These are phyloP conservation scores for Larimichthys crocea DNA, from an alignment of 2,113 vertebrate species.

Conservation along the genomic window DNA sequence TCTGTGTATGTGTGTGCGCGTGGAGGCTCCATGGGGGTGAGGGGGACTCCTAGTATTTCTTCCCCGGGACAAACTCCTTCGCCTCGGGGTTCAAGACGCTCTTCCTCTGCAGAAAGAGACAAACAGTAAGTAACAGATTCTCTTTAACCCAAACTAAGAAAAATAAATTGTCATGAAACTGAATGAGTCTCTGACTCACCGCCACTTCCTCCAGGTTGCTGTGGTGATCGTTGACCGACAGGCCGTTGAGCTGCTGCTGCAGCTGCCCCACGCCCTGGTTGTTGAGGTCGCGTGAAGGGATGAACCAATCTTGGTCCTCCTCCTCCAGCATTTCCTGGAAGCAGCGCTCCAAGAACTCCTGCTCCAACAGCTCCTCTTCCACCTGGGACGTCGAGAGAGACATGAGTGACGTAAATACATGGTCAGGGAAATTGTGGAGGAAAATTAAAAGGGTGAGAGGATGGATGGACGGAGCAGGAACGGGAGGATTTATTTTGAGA, in stretches of 20 bases:
- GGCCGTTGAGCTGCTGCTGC: constrained; percentile 94
- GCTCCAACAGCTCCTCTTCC: constrained; percentile 96
- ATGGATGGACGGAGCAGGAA: not conserved
- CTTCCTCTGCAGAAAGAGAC: constrained; percentile 88
- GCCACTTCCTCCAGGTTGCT: constrained; percentile 91
- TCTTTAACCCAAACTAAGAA: not conserved
- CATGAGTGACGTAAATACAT: not conserved
- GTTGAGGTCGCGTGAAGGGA: constrained; percentile 93
- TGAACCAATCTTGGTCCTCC: constrained; percentile 98
- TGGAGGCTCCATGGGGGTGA: constrained; percentile 83
- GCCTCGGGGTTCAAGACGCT: constrained; percentile 97
- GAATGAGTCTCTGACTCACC: constrained; percentile 82
- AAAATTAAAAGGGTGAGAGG: not conserved
- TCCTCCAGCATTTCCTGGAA: constrained; percentile 99
- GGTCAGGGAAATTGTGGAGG: not conserved
- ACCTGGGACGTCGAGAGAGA: constrained; percentile 82
- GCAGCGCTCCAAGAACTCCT: constrained; percentile 97
- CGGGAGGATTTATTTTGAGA: not conserved
- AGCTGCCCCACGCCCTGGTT: constrained; percentile 91
- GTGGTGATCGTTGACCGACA: constrained; percentile 86
- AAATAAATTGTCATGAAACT: not conserved
- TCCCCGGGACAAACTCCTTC: constrained; percentile 97
- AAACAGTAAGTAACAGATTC: not conserved
- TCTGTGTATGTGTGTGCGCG: constrained; percentile 46
- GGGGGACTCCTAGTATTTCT: constrained; percentile 92